Conservation (phyloP, 2,797 vertebrate species). For the Pseudochaenichthys georgianus region DNA sequence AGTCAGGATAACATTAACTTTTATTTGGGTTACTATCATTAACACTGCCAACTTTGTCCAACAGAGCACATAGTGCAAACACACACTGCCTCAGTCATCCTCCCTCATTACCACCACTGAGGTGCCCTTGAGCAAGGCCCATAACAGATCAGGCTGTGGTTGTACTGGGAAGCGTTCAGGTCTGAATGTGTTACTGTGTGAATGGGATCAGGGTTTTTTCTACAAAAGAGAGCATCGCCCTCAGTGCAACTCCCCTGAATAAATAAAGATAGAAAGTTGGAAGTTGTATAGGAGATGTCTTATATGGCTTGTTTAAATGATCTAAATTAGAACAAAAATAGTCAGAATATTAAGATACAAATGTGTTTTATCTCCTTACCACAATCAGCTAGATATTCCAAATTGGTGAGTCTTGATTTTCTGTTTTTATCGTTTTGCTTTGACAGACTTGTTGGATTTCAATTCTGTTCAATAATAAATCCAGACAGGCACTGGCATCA, state of each 20-base stretch:
- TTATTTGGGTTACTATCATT: slow-evolving; percentile 20
- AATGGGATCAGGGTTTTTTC: no score
- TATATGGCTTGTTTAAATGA: slow-evolving; percentile 10
- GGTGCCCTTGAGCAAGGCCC: no score
- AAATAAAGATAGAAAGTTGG: no score
- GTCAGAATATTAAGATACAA: background rate
- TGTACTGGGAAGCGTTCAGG: no score
- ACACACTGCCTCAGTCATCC: background rate
- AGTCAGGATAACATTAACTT: slow-evolving; percentile 10
- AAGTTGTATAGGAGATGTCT: slow-evolving; percentile 1
- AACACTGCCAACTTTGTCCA: slow-evolving; percentile 1
- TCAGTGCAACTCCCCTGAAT: no score
- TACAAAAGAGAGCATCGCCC: no score
- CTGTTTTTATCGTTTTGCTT: slow-evolving; percentile 1
- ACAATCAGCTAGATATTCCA: background rate
- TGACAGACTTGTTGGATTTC: slow-evolving; percentile 3
- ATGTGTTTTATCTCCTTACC: background rate
- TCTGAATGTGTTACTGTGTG: no score
- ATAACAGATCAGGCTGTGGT: no score
- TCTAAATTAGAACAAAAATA: slow-evolving; percentile 1
- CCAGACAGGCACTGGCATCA: background rate
- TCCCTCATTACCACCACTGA: no score
- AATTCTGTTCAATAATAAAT: slow-evolving; percentile 14
- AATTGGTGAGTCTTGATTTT: background rate
- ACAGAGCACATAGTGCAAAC: slow-evolving; percentile 13